These are phyloP conservation scores for Isurus oxyrinchus DNA, from an alignment of 2,113 vertebrate species.

Conservation along the genomic window DNA sequence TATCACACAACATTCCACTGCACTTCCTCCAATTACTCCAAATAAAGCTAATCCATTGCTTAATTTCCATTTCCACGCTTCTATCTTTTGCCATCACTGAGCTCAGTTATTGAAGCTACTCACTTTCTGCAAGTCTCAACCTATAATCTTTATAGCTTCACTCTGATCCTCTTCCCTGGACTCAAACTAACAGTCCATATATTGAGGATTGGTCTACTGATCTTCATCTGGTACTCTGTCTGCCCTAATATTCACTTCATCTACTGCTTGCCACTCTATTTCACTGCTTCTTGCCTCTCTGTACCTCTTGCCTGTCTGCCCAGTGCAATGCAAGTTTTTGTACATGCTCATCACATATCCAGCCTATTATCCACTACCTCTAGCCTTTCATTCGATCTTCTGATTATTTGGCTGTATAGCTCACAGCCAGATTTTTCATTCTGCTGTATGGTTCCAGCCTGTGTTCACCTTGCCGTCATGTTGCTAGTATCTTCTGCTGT, in stretches of 20 bases:
- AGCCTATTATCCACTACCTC: not conserved
- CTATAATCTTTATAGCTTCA: too few relatives aligned
- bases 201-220: not conserved
- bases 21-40: too few relatives aligned
- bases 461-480: not conserved
- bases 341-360: not conserved
- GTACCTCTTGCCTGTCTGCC: not conserved
- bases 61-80: too few relatives aligned
- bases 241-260: not conserved
- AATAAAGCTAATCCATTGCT: too few relatives aligned
- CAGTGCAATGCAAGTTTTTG: not conserved
- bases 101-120: too few relatives aligned
- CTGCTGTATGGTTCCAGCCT: not conserved
- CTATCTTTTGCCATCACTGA: too few relatives aligned
- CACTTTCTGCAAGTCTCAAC: too few relatives aligned
- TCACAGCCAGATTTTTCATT: not conserved
- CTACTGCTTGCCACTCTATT: not conserved
- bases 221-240: not conserved
- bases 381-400: not conserved
- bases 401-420: not conserved
- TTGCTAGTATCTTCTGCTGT: not conserved
- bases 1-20: too few relatives aligned
- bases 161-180: too few relatives aligned
- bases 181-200: too few relatives aligned
- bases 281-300: not conserved